These are phyloP conservation scores for Clepsis dumicolana DNA, from an alignment of 2,888 invertebrate genomes.

Conservation along the genomic window DNA sequence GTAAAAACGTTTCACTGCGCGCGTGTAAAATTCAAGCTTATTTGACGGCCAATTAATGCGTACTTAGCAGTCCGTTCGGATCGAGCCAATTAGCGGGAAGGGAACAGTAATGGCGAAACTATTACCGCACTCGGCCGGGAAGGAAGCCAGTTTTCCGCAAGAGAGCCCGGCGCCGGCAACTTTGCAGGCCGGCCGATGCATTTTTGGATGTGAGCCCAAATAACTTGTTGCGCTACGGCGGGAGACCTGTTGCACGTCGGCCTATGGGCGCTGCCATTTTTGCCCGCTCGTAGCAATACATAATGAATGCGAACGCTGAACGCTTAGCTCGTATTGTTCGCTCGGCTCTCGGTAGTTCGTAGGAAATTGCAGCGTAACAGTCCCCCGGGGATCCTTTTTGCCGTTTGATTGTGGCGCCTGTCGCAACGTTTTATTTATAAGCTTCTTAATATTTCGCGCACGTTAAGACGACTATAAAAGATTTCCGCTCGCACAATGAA, in stretches of 20 bases:
- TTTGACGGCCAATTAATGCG: slow-evolving; percentile 46
- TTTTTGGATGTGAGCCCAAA: slow-evolving; percentile 85
- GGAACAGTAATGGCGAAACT: slow-evolving; percentile 54
- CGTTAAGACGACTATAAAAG: slow-evolving; percentile 36
- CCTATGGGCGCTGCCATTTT: slow-evolving; percentile 73
- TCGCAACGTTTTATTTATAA: slow-evolving; percentile 33
- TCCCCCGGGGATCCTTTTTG: slow-evolving; percentile 26
- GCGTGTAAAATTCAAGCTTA: slow-evolving; percentile 15
- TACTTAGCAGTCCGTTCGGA: slow-evolving; percentile 52
- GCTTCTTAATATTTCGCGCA: slow-evolving; percentile 36
- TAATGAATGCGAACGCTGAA: slow-evolving; percentile 78
- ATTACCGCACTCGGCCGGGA: slow-evolving; percentile 53
- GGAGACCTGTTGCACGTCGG: slow-evolving; percentile 75
- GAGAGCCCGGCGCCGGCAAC: slow-evolving; percentile 54
- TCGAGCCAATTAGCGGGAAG: slow-evolving; percentile 49
- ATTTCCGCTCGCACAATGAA: slow-evolving; percentile 19
- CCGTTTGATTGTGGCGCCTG: slow-evolving; percentile 31
- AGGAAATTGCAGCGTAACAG: slow-evolving; percentile 41
- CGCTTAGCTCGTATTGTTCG: slow-evolving; percentile 73
- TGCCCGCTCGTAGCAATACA: slow-evolving; percentile 78
- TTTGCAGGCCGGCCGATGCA: slow-evolving; percentile 76
- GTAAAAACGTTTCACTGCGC: slow-evolving; percentile 17
- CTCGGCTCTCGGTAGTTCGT: slow-evolving; percentile 47
- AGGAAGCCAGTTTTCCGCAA: slow-evolving; percentile 67
- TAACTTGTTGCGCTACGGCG: slow-evolving; percentile 81